A percentile compares a stretch with the other conserved stretches of the same genome.
Evolutionary conservation across 2,888 invertebrate genomes (phyloP).

Genomic region (Patella ulyssiponensis): DNA sequence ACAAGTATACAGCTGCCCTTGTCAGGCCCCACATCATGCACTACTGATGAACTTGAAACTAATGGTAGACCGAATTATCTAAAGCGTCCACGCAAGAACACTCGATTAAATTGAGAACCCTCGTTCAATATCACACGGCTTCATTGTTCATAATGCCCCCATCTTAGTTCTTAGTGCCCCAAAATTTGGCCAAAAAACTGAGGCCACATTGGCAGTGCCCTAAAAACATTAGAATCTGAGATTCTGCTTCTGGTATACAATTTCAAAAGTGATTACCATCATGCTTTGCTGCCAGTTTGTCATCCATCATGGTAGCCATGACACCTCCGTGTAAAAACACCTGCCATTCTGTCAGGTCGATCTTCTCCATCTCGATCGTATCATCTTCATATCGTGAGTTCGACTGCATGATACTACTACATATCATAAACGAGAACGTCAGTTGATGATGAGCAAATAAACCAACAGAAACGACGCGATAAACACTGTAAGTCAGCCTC

Average conservation of each 20-base stretch:
- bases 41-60: no score
- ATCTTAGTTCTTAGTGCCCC: no score
- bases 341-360: constrained; percentile 64
- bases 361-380: constrained; percentile 45
- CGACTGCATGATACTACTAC: constrained; percentile 67
- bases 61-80: no score
- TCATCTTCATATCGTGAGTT: constrained; percentile 50
- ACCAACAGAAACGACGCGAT: constrained; percentile 68
- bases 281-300: constrained; percentile 51
- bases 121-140: no score
- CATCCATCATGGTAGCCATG: constrained; percentile 65
- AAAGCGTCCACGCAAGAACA: no score
- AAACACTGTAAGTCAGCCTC: constrained; percentile 65
- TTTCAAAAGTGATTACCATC: constrained; percentile 48
- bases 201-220: background rate
- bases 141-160: background rate
- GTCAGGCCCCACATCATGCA: no score
- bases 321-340: constrained; percentile 68
- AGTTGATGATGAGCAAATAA: constrained; percentile 71
- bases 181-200: background rate
- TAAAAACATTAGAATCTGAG: no score
- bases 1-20: no score
- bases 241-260: background rate
- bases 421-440: constrained; percentile 70
- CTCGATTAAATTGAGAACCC: no score